Conservation (phyloP, 2,888 invertebrate genomes). For the Yponomeuta evonymella region DNA sequence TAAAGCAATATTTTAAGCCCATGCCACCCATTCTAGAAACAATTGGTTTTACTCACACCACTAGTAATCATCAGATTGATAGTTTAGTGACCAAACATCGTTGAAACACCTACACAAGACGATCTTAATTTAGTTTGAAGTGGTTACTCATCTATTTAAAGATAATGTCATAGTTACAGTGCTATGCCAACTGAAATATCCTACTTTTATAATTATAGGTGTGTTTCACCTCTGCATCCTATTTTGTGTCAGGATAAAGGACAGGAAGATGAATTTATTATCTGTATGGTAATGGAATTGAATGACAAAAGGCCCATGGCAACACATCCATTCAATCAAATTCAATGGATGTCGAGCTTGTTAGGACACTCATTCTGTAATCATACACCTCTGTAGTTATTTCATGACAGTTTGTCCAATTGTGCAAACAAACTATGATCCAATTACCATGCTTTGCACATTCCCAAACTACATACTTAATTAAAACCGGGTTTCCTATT, state of each 20-base stretch:
- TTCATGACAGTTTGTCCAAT: neutral
- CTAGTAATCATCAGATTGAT: neutral
- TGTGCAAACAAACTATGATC: no score
- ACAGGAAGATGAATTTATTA: constrained; percentile 8
- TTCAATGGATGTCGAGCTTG: constrained; percentile 9
- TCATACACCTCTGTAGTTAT: neutral
- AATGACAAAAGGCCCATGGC: constrained; percentile 1
- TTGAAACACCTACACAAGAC: neutral
- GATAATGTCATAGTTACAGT: constrained; percentile 48
- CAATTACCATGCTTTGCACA: no score
- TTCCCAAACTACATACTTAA: no score
- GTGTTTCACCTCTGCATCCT: neutral
- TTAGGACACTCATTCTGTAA: constrained; percentile 15
- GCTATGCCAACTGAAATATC: constrained; percentile 44
- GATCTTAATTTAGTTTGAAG: constrained; percentile 31
- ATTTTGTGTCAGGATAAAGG: neutral
- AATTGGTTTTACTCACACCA: no score
- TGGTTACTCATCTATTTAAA: constrained; percentile 51
- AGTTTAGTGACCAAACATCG: neutral
- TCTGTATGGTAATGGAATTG: constrained; percentile 7
- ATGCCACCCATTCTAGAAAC: neutral
- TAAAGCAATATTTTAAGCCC: no score
- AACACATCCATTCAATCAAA: constrained; percentile 7
- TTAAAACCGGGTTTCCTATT: no score
- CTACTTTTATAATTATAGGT: constrained; percentile 30